phyloP scores from a whole-genome alignment of 2,113 vertebrate species.

The Erythrocercus mccallii region DNA sequence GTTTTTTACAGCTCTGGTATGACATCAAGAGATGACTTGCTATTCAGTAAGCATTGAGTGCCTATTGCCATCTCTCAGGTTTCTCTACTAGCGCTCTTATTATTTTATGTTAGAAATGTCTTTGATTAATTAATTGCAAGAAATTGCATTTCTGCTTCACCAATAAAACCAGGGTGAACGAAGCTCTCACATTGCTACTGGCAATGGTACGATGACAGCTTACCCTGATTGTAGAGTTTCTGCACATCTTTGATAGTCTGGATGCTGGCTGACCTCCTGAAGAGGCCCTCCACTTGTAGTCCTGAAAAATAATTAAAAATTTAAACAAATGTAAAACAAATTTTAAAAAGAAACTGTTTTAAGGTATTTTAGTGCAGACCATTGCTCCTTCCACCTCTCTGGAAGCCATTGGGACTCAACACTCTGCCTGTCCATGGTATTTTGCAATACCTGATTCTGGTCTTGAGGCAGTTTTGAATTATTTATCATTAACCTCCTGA shows the following conservation, averaged over 20 bases:
- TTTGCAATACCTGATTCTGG: neutral
- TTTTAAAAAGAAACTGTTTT: neutral
- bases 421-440: neutral
- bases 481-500: neutral
- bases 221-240: conserved; percentile 84
- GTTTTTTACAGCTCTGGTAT: neutral
- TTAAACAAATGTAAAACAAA: neutral
- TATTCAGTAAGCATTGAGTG: neutral
- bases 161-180: neutral
- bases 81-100: neutral
- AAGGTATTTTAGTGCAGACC: neutral
- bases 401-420: neutral
- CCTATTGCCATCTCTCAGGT: neutral
- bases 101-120: neutral
- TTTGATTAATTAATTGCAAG: neutral
- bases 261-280: conserved; percentile 80
- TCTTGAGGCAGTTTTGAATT: neutral
- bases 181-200: neutral
- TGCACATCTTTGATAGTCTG: conserved; percentile 82
- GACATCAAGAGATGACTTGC: neutral
- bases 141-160: neutral
- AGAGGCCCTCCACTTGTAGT: conserved; percentile 82
- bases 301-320: conserved; percentile 62
- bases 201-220: neutral
- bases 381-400: neutral